Evolutionary conservation across 2,113 vertebrate species (phyloP), one percentile per base, ranked within the genome.

Genomic region (Corydoras sp.): DNA sequence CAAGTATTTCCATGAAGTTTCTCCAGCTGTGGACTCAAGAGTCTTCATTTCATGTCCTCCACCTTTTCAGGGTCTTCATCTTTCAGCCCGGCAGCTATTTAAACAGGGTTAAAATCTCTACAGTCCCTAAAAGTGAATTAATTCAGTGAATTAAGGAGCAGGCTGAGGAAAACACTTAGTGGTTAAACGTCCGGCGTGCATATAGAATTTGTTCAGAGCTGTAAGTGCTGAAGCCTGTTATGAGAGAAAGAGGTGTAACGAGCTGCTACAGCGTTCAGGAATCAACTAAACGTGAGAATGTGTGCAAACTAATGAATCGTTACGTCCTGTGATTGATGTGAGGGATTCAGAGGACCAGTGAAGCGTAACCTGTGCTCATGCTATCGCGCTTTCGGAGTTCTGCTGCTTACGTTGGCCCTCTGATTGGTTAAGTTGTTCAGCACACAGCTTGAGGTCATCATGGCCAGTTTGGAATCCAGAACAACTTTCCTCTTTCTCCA

Each of bases 401-500:
- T 79, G 59, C 84, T 71, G 0, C 66, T 72, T 0, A 35, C 65
- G 3, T 79, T 80, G 0, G 80, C 72, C 53, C 86, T 85, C 77
- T 87, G 88, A 64, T 83, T 85, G 65, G 81, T 83, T 62, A 91
- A 51, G 61, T 87, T 88, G 75, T 86, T 90, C 1, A 90, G 75
- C 63, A 89, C 89, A 74, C 86, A 90, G n/a, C 79, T 90, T 63
- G 86, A 87, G 0, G 82, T 84, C 53, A 89, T 77, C 62, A 83
- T 77, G 0, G 80, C 78, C 31, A 82, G 74, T 60, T 64, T 10
- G 18, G 84, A 86, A 79, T 87, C 83, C 0, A 69, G 32, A 2
- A 82, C 76, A 15, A 89, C 92, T 75, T 83, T 87, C 70, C 89
- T 85, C 71, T 68, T 85, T 69, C 81, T 86, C 85, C 83, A 88